These are phyloP conservation scores for Planococcus citri DNA, from an alignment of 1,140 invertebrate species.

Conservation along the genomic window DNA sequence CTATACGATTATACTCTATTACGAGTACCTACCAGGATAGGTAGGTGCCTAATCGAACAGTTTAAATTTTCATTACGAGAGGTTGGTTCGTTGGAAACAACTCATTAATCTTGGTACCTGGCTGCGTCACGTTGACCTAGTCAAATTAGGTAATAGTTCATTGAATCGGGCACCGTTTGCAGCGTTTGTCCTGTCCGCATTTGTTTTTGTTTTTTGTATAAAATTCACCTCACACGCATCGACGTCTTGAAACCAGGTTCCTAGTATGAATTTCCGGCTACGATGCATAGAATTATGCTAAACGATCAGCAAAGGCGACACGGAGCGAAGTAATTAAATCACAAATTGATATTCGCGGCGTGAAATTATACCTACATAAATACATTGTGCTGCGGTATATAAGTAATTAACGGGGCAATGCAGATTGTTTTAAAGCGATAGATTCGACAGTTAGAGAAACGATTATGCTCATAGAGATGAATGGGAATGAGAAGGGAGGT, in stretches of 20 bases:
- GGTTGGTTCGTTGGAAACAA: too few species aligned
- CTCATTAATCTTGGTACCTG: background rate
- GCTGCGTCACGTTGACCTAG: background rate
- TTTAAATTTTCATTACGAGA: too few species aligned
- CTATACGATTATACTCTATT: too few species aligned
- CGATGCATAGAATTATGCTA: background rate
- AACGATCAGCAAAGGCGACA: slow-evolving; percentile 12
- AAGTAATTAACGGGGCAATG: too few species aligned
- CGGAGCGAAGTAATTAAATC: slow-evolving; percentile 14
- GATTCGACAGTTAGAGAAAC: too few species aligned
- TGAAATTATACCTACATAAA: slow-evolving; percentile 8
- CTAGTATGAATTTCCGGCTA: background rate
- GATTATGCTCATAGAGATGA: too few species aligned
- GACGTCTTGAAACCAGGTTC: background rate
- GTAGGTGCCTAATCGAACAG: too few species aligned
- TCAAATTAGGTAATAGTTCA: background rate
- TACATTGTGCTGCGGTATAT: background rate
- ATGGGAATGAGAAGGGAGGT: too few species aligned
- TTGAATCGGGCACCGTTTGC: background rate
- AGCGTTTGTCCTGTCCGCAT: too few species aligned
- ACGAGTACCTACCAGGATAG: too few species aligned
- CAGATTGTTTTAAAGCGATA: too few species aligned
- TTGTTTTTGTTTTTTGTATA: background rate
- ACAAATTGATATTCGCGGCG: slow-evolving; percentile 12
- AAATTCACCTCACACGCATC: too few species aligned